phyloP scores from a whole-genome alignment of 1,140 invertebrate species.

The Drosophila busckii region DNA sequence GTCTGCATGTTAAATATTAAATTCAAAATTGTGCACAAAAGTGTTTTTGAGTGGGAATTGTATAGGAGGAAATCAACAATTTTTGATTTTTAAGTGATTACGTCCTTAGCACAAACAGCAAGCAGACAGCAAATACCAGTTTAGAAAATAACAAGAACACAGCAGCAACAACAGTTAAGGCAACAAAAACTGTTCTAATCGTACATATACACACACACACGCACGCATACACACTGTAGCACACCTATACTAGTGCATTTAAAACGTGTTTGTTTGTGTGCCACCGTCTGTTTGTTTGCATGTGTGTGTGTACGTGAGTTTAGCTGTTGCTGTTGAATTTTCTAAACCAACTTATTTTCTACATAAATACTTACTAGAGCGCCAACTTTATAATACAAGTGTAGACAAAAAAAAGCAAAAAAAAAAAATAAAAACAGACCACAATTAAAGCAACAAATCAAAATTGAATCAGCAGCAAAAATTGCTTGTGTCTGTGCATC shows the following conservation, averaged over 20 bases:
- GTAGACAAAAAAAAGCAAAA: slow-evolving; percentile 16
- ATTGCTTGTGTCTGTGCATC: too few relatives aligned
- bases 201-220: slow-evolving; percentile 31
- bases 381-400: too few relatives aligned
- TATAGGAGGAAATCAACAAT: too few relatives aligned
- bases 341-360: slow-evolving; percentile 16
- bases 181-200: slow-evolving; percentile 56
- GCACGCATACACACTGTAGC: background rate
- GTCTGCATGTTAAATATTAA: too few relatives aligned
- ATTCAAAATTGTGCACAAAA: too few relatives aligned
- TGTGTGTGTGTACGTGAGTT: slow-evolving; percentile 34
- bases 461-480: too few relatives aligned
- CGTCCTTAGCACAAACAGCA: too few relatives aligned
- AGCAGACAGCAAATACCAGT: slow-evolving; percentile 57
- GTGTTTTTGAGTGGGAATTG: too few relatives aligned
- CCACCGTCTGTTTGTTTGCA: slow-evolving; percentile 8
- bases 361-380: too few relatives aligned
- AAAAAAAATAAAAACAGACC: slow-evolving; percentile 4
- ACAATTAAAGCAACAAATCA: too few relatives aligned
- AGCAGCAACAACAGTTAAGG: slow-evolving; percentile 18
- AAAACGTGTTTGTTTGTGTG: slow-evolving; percentile 45
- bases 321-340: slow-evolving; percentile 43
- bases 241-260: slow-evolving; percentile 1
- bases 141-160: slow-evolving; percentile 38
- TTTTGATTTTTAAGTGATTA: too few relatives aligned